Evolutionary conservation across 2,888 invertebrate genomes (phyloP), one percentile per base, ranked within the genome.

Genomic region (Notodonta ziczac): DNA sequence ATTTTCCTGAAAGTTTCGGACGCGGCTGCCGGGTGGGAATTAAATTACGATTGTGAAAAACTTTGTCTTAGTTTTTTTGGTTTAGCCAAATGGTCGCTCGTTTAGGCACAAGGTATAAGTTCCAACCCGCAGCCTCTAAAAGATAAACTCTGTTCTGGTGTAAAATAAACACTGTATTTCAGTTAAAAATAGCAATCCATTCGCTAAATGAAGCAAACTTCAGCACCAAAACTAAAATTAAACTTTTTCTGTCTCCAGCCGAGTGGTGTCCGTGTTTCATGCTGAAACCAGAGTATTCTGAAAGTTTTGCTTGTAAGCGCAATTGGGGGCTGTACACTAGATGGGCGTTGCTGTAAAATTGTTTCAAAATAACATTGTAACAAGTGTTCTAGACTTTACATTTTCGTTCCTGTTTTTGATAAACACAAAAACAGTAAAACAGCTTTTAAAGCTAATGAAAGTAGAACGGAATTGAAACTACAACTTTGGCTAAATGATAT

Each of bases 1-100:
- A 77, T 76, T 61, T 73, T 70, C 69, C 62, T 46, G 63, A 54
- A 65, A 60, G 56, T 66, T 66, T 56, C 44, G 60, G 64, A 60
- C 60, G 57, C 42, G 46, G 59, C 57, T 65, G 58, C n/a, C 59
- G 40, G 44, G 53, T 56, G 57, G 60, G 67, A 73, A 77, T 78
- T 76, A 77, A 74, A 78, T 80, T 75, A 80, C 75, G 70, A 72
- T 60, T 74, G 72, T 67, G 69, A 73, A 66, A 70, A 78, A 70
- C n/a, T 46, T 46, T n/a, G 4, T 35, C 7, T 35, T 35, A 35
- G 35, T 6, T 35, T 35, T 35, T 35, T 0, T 35, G 35, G 7
- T 24, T 24, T 6, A 35, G 35, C 35, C 6, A 35, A 35, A 35
- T 35, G 35, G 35, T 6, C 35, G 7, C 35, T 3, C 35, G 35